Conservation (phyloP, 2,113 vertebrate genomes). For the Nothocercus julius region DNA sequence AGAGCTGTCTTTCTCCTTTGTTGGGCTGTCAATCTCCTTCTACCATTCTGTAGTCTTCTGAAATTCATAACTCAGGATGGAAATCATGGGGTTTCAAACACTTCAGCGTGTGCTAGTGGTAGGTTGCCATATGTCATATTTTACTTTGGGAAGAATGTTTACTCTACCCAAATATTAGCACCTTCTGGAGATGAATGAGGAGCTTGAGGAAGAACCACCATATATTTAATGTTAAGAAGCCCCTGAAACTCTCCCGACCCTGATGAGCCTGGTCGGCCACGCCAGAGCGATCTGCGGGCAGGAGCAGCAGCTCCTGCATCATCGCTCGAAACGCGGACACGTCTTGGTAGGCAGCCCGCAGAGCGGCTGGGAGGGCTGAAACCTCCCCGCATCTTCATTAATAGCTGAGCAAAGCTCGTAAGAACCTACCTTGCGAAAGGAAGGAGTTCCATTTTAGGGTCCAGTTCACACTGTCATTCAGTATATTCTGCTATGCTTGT, state of each 20-base stretch:
- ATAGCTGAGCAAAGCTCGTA: not conserved
- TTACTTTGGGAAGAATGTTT: not conserved
- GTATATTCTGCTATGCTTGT: not conserved
- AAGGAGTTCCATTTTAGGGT: not conserved
- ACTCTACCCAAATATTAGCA: not conserved
- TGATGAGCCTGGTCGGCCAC: not conserved
- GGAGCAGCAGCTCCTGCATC: not conserved
- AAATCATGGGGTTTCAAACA: not conserved
- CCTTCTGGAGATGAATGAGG: not conserved
- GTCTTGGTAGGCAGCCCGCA: not conserved
- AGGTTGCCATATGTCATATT: not conserved
- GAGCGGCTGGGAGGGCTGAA: not conserved
- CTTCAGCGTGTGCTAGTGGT: not conserved
- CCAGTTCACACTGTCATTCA: not conserved
- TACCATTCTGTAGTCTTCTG: not conserved
- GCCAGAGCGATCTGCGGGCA: not conserved
- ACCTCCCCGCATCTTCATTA: not conserved
- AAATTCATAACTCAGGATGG: not conserved
- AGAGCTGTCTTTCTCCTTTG: not conserved
- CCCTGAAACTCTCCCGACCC: not conserved
- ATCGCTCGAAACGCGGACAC: not conserved
- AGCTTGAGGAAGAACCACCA: not conserved
- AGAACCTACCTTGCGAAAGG: not conserved
- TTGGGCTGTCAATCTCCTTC: not conserved
- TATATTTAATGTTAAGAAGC: not conserved